Percentiles rank a stretch among this genome's conserved stretches.
Evolutionary conservation across 2,888 invertebrate genomes (phyloP).

Genomic region (Eupelmus urozonus): DNA sequence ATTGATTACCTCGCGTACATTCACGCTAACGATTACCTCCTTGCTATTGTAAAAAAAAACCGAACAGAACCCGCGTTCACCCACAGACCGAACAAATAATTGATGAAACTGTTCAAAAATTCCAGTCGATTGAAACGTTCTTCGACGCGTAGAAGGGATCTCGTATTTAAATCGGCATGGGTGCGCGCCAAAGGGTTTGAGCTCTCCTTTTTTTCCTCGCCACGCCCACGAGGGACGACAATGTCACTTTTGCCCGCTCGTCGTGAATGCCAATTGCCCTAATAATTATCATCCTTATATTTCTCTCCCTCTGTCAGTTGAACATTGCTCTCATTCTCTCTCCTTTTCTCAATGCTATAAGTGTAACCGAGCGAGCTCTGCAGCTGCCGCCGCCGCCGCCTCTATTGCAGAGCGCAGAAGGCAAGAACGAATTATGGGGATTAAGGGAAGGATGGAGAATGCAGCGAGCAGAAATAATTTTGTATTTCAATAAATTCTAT

Average conservation of each 20-base stretch:
- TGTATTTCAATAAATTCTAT: too few species aligned
- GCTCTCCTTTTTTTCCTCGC: not conserved
- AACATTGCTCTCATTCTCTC: too few species aligned
- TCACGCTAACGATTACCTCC: slow-evolving; percentile 19
- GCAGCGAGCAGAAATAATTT: not conserved
- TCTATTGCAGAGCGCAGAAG: slow-evolving; percentile 20
- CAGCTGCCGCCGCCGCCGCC: slow-evolving; percentile 45
- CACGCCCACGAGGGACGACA: slow-evolving; percentile 54
- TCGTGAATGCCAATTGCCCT: slow-evolving; percentile 56
- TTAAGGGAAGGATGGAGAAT: not conserved
- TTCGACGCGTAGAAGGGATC: slow-evolving; percentile 4
- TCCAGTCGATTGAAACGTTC: slow-evolving; percentile 17
- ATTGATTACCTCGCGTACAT: slow-evolving; percentile 17
- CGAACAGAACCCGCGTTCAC: not conserved
- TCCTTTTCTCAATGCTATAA: slow-evolving; percentile 42
- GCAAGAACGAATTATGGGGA: slow-evolving; percentile 37
- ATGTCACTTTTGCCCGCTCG: not conserved
- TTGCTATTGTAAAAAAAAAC: not conserved
- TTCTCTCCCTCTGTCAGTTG: slow-evolving; percentile 43
- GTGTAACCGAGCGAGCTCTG: slow-evolving; percentile 37
- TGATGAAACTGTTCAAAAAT: slow-evolving; percentile 45
- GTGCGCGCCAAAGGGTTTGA: slow-evolving; percentile 42
- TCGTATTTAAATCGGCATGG: slow-evolving; percentile 32
- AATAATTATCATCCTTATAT: slow-evolving; percentile 58
- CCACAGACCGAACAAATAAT: slow-evolving; percentile 40